These are phyloP conservation scores for Pterostichus niger DNA, from an alignment of 2,888 invertebrate genomes.

Conservation along the genomic window DNA sequence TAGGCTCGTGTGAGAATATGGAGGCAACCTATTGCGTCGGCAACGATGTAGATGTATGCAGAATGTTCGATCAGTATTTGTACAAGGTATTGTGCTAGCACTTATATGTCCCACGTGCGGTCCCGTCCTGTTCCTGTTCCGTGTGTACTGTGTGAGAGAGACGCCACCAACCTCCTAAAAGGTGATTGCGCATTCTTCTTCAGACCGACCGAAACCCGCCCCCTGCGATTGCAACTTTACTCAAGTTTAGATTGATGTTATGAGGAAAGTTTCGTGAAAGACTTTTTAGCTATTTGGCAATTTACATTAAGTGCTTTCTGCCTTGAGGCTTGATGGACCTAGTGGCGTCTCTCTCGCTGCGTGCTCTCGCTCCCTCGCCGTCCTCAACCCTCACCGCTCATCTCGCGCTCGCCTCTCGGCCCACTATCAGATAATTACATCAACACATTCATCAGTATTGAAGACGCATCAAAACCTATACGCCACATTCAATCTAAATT, in stretches of 20 bases:
- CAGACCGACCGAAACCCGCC: constrained; percentile 52
- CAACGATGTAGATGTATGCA: constrained; percentile 81
- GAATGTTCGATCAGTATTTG: constrained; percentile 84
- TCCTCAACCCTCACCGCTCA: constrained; percentile 30
- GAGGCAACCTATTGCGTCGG: constrained; percentile 83
- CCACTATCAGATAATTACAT: constrained; percentile 56
- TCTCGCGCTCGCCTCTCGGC: constrained; percentile 35
- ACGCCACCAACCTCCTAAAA: neutral
- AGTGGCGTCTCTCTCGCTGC: constrained; percentile 67
- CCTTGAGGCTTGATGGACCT: constrained; percentile 71
- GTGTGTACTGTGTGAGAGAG: neutral
- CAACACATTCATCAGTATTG: constrained; percentile 62
- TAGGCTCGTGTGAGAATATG: constrained; percentile 80
- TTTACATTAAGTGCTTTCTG: constrained; percentile 73
- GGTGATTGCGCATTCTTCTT: constrained; percentile 68
- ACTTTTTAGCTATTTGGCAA: constrained; percentile 73
- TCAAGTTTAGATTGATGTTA: constrained; percentile 73
- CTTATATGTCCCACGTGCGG: constrained; percentile 29
- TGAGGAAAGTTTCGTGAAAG: constrained; percentile 72
- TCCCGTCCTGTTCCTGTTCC: constrained; percentile 15
- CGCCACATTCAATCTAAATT: constrained; percentile 48
- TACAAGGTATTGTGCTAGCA: constrained; percentile 79
- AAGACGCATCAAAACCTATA: constrained; percentile 18
- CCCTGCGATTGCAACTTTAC: constrained; percentile 67
- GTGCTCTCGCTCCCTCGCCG: constrained; percentile 11